Percentiles rank a stretch among this genome's conserved stretches.
These are phyloP conservation scores for Eretmochelys imbricata DNA, from an alignment of 2,113 vertebrate genomes.

Conservation along the genomic window DNA sequence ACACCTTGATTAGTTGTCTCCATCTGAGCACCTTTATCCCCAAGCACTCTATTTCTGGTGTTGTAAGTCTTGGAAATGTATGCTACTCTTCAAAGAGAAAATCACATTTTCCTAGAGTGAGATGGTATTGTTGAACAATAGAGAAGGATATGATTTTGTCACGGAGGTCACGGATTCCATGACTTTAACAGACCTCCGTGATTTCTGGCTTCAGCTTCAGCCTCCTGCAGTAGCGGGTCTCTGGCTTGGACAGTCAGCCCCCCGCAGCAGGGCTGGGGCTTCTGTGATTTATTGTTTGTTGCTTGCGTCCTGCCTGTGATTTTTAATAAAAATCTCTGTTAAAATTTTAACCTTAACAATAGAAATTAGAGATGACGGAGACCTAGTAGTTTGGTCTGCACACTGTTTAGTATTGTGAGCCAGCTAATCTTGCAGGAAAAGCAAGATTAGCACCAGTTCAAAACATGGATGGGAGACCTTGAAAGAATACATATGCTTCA, in stretches of 20 bases:
- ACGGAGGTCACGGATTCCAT: no score
- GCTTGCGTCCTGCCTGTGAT: not conserved
- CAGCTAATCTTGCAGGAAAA: rapidly evolving
- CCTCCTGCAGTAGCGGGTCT: not conserved
- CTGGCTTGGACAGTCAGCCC: no score
- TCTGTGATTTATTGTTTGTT: not conserved
- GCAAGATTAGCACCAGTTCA: not conserved
- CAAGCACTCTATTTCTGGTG: slow-evolving; percentile 39
- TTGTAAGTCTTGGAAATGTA: slow-evolving; percentile 46
- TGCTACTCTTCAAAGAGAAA: slow-evolving; percentile 40
- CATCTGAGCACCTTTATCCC: slow-evolving; percentile 50
- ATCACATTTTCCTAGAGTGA: slow-evolving; percentile 18
- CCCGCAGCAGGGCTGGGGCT: not conserved
- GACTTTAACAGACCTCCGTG: not conserved
- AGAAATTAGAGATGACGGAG: not conserved
- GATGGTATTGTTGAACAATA: not conserved
- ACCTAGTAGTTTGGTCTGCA: rapidly evolving
- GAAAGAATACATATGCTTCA: rapidly evolving
- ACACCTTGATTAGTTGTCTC: slow-evolving; percentile 37
- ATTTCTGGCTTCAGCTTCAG: not conserved
- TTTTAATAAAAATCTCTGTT: not conserved
- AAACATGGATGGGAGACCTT: not conserved
- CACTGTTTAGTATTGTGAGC: rapidly evolving
- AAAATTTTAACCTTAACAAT: not conserved
- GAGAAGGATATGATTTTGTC: not conserved